Conservation (phyloP, 1,140 invertebrate genomes). For the Platyscapa corneri region DNA sequence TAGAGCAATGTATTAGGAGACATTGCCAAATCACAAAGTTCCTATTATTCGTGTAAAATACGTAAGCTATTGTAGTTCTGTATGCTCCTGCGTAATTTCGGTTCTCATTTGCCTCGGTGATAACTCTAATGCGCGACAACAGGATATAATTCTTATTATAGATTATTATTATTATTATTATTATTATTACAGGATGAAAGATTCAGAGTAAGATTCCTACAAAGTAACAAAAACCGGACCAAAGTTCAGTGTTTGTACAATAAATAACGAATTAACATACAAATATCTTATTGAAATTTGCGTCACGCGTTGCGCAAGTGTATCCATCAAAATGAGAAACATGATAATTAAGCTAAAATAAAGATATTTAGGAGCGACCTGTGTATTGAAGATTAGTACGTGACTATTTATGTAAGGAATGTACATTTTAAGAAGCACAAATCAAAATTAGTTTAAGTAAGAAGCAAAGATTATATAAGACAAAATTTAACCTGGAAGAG, state of each 20-base stretch:
- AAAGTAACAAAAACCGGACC: slow-evolving; percentile 48
- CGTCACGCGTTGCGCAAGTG: slow-evolving; percentile 23
- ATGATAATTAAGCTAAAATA: slow-evolving; percentile 3
- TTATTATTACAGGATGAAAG: neutral
- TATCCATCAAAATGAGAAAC: slow-evolving; percentile 8
- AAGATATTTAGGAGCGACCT: neutral
- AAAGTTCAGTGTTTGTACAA: slow-evolving; percentile 53
- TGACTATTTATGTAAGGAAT: slow-evolving; percentile 43
- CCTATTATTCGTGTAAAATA: slow-evolving; percentile 38
- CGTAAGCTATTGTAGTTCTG: slow-evolving; percentile 8
- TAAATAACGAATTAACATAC: slow-evolving; percentile 48
- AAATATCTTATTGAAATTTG: slow-evolving; percentile 1
- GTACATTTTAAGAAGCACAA: slow-evolving; percentile 52
- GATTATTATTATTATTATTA: too few species aligned
- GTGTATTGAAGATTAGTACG: slow-evolving; percentile 11
- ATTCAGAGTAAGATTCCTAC: neutral
- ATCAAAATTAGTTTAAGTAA: slow-evolving; percentile 49
- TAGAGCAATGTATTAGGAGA: slow-evolving; percentile 17
- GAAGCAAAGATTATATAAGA: slow-evolving; percentile 33
- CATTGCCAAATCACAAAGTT: slow-evolving; percentile 52
- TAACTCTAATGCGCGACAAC: neutral
- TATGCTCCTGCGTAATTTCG: neutral
- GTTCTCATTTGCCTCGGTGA: neutral
- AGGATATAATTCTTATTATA: neutral
- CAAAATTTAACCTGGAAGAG: slow-evolving; percentile 10